Evolutionary conservation across 2,797 vertebrate genomes (phyloP), one percentile per base, ranked within the genome.

Genomic region (Poeciliopsis presidionis): DNA sequence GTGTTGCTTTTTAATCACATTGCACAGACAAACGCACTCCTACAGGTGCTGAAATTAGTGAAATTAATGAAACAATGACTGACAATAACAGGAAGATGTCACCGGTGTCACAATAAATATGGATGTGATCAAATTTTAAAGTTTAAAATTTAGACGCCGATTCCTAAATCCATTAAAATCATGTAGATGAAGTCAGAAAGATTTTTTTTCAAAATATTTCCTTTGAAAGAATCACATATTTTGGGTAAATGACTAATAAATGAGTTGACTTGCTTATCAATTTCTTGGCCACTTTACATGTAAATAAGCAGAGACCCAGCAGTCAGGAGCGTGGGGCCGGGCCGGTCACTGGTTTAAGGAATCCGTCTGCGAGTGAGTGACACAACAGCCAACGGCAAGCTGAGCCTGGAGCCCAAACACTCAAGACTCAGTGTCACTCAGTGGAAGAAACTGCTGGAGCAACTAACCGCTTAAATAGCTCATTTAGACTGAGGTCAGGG

Each of bases 311-410:
- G 78, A n/a, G 45, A 14, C 22, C 20, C 13, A 45, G 33, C 74
- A 73, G 46, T 6, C 45, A 43, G 49, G 75, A 14, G 51, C 72
- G 74, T 70, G n/a, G 53, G 33, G 28, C 46, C 5, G 8, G 28
- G 36, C 73, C 71, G 65, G 67, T 55, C 75, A 71, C 70, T 18
- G 49, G 45, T 47, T 72, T 78, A 74, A 84, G 65, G 80, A 82
- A 77, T 49, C 73, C 85, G 89, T 90, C 90, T 82, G 90, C 84
- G 45, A 90, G 1, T 87, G 90, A 93, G 72, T 82, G 85, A 55
- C 85, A 77, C 76, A 20, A 55, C 7, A 59, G 74, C 83, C 81
- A 80, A 77, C 81, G 79, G 84, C 81, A 78, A 87, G 76, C 81
- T 84, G 76, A 80, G 82, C 77, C 79, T 77, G 6, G 53, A 74